Conservation (phyloP, 2,113 vertebrate genomes). For the Saimiri boliviensis region DNA sequence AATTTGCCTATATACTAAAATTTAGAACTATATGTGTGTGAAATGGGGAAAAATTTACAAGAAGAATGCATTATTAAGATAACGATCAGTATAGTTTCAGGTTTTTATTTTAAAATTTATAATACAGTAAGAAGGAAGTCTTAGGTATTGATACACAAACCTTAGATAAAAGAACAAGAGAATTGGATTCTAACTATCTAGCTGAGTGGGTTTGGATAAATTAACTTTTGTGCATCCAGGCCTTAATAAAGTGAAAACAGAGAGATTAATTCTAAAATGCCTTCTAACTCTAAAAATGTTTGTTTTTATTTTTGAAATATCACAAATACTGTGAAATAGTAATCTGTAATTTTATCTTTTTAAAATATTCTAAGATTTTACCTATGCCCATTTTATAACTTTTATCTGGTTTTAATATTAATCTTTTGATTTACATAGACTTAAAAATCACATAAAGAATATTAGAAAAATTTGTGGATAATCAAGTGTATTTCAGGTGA, state of each 20-base stretch:
- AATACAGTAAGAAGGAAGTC: neutral
- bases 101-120: constrained; percentile 18
- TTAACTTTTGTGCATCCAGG: neutral
- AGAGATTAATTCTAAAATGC: neutral
- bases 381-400: neutral
- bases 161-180: neutral
- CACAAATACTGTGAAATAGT: neutral
- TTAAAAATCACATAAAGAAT: neutral
- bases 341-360: neutral
- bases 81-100: neutral
- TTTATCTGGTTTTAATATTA: neutral
- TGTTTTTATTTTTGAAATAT: neutral
- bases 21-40: neutral
- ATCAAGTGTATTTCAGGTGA: neutral
- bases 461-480: neutral
- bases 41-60: neutral
- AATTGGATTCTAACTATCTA: neutral
- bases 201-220: neutral
- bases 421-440: neutral
- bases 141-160: neutral
- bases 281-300: neutral
- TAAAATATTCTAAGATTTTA: neutral
- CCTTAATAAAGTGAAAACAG: neutral
- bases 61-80: neutral
- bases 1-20: constrained; percentile 55